Conservation (phyloP, 2,113 vertebrate species). For the Sylvicapra grimmia region DNA sequence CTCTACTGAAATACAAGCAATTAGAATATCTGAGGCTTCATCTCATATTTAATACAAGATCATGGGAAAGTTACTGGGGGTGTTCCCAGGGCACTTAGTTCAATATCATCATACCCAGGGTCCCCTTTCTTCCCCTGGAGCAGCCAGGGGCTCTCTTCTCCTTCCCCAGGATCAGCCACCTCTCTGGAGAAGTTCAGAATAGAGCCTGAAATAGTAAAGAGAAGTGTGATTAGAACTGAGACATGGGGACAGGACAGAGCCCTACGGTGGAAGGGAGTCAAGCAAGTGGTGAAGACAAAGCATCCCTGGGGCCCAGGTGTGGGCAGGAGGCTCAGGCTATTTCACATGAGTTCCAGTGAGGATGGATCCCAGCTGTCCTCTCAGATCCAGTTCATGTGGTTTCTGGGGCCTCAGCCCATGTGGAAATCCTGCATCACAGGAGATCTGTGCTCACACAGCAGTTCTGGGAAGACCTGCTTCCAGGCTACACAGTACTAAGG, state of each 20-base stretch:
- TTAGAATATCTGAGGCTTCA: background rate
- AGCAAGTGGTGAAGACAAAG: background rate
- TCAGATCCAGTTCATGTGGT: background rate
- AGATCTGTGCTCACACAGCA: background rate
- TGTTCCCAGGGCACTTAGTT: background rate
- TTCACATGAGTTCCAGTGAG: background rate
- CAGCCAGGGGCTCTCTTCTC: background rate
- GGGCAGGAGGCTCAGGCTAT: background rate
- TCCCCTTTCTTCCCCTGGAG: background rate
- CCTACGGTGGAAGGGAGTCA: background rate
- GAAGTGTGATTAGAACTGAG: background rate
- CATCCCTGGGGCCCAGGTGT: background rate
- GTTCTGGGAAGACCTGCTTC: too few relatives aligned
- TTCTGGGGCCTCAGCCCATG: background rate
- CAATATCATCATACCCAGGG: background rate
- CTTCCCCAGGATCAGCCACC: background rate
- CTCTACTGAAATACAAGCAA: background rate
- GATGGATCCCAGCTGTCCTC: background rate
- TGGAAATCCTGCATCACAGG: background rate
- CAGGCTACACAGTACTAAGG: too few relatives aligned
- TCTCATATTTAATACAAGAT: background rate
- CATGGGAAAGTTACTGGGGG: background rate
- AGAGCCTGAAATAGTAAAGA: background rate
- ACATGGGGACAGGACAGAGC: background rate
- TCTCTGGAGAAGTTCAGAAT: background rate